Percentiles rank a stretch among this genome's conserved stretches.
phyloP scores from a whole-genome alignment of 2,113 vertebrate species.

The Dicrurus megarhynchus region DNA sequence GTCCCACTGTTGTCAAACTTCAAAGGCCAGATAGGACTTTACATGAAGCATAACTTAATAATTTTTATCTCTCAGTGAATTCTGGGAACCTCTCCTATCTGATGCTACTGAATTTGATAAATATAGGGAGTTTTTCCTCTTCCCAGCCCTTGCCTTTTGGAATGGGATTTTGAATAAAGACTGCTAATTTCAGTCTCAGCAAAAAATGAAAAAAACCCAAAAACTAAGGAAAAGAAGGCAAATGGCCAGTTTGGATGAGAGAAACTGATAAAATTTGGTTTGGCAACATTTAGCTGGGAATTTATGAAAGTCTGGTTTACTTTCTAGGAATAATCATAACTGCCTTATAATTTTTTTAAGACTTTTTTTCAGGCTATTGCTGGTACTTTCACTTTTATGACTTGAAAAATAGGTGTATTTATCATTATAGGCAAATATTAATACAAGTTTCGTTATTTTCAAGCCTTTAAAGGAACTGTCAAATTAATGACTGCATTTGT shows the following conservation, averaged over 20 bases:
- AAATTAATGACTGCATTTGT: background rate
- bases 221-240: background rate
- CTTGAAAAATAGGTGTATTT: background rate
- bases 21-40: background rate
- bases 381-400: background rate
- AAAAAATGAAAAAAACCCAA: background rate
- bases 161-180: background rate
- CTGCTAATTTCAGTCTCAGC: background rate
- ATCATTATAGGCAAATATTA: background rate
- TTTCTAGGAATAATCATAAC: background rate
- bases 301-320: background rate
- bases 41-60: background rate
- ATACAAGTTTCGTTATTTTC: background rate
- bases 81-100: constrained; percentile 20
- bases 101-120: background rate
- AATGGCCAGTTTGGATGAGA: background rate
- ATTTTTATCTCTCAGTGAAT: constrained; percentile 14
- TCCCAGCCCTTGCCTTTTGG: background rate
- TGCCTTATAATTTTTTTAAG: background rate
- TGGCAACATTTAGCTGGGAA: background rate
- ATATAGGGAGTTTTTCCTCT: background rate
- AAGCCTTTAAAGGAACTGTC: background rate
- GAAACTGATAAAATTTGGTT: background rate
- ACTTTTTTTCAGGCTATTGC: background rate
- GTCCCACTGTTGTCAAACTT: background rate